phyloP scores from a whole-genome alignment of 2,797 vertebrate genomes.

The Mormyrops boulengeri region DNA sequence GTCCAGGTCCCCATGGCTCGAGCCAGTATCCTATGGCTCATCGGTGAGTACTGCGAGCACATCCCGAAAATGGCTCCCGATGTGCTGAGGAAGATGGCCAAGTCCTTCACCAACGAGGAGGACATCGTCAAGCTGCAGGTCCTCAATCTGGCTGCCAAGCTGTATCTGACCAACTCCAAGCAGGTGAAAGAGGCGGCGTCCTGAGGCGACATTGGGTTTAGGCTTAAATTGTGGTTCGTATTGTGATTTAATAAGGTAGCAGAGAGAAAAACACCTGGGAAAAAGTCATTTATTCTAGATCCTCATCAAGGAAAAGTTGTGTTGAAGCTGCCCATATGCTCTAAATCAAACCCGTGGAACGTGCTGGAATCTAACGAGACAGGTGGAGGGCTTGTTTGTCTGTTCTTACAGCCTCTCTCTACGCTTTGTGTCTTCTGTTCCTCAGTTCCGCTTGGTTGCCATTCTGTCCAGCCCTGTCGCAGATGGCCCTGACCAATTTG shows the following conservation, averaged over 20 bases:
- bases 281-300: neutral
- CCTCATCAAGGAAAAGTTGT: neutral
- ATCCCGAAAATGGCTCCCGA: slow-evolving; percentile 93
- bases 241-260: neutral
- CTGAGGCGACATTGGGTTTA: neutral
- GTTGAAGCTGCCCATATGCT: neutral
- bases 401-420: neutral
- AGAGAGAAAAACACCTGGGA: neutral
- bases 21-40: slow-evolving; percentile 96
- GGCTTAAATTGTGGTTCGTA: neutral
- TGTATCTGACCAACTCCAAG: slow-evolving; percentile 96
- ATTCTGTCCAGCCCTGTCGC: neutral
- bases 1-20: slow-evolving; percentile 91
- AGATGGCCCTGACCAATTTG: neutral
- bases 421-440: neutral
- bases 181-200: slow-evolving; percentile 65
- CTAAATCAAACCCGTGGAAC: neutral
- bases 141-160: slow-evolving; percentile 92
- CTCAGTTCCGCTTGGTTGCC: neutral
- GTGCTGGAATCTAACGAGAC: neutral
- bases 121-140: slow-evolving; percentile 96
- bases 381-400: neutral
- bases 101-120: slow-evolving; percentile 91
- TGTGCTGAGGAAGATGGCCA: slow-evolving; percentile 94
- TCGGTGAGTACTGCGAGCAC: slow-evolving; percentile 93